These are phyloP conservation scores for Cirrhinus mrigala DNA, from an alignment of 2,797 vertebrate species.

Conservation along the genomic window DNA sequence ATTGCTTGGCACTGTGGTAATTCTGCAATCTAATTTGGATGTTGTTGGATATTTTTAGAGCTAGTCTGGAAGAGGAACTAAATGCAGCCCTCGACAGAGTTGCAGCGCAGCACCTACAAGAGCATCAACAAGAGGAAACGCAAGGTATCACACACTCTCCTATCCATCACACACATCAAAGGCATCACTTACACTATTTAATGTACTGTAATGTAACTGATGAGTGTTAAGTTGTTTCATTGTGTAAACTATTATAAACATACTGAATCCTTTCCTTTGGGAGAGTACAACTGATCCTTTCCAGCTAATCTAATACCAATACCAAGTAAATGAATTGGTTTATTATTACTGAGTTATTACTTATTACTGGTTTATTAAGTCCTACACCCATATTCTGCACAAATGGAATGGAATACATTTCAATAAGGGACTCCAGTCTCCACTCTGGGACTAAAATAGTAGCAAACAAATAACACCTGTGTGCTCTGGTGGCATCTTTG, in stretches of 20 bases:
- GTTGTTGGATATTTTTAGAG: slow-evolving; percentile 71
- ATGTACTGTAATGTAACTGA: not conserved
- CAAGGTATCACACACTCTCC: slow-evolving; percentile 71
- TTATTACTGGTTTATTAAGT: too few species aligned
- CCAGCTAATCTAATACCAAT: not conserved
- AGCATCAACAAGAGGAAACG: slow-evolving; percentile 75
- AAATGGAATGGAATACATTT: slow-evolving; percentile 33
- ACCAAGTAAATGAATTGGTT: not conserved
- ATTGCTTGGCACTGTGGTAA: not conserved
- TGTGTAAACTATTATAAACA: not conserved
- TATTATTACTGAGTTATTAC: too few species aligned
- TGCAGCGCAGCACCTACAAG: slow-evolving; percentile 79
- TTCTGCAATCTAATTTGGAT: slow-evolving; percentile 9
- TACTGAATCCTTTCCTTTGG: not conserved
- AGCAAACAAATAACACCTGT: not conserved
- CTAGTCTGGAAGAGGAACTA: slow-evolving; percentile 85
- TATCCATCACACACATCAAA: not conserved
- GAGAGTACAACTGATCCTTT: not conserved
- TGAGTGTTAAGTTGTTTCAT: not conserved
- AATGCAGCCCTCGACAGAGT: slow-evolving; percentile 82
- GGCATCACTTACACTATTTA: not conserved
- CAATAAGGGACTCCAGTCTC: not conserved
- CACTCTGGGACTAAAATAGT: not conserved
- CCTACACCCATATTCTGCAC: not conserved
- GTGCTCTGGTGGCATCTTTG: not conserved